Conservation (phyloP, 2,888 invertebrate species). For the Craniophora ligustri region DNA sequence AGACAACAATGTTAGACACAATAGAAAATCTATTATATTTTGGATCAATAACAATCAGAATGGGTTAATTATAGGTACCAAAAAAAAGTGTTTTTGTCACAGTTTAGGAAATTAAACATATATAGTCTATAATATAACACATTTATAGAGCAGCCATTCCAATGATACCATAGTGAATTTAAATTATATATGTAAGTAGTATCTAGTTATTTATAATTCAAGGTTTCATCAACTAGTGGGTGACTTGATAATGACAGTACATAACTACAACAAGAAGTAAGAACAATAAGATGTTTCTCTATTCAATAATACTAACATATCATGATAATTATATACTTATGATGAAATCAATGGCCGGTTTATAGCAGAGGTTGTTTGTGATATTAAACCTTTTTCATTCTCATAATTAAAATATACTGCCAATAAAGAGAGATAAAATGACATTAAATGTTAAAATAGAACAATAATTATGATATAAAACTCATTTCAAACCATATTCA, state of each 20-base stretch:
- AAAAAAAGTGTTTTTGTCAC: no score
- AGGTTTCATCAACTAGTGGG: conserved; percentile 19
- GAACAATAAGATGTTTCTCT: conserved; percentile 31
- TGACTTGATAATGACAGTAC: conserved; percentile 15
- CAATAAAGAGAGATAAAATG: conserved; percentile 13
- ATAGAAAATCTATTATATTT: no score
- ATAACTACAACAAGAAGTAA: conserved; percentile 1
- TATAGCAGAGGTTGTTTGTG: conserved; percentile 11
- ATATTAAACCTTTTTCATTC: conserved; percentile 6
- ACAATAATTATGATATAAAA: conserved; percentile 19
- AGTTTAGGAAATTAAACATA: no score
- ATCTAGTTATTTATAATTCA: conserved; percentile 16
- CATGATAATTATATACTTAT: no score
- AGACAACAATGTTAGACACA: no score
- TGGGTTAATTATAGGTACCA: no score
- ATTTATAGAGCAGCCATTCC: not conserved
- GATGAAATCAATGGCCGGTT: conserved; percentile 26
- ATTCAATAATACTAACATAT: conserved; percentile 20
- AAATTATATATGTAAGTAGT: conserved; percentile 6
- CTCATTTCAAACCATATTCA: conserved; percentile 43
- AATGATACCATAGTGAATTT: no score
- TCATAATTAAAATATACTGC: conserved; percentile 11
- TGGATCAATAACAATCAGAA: no score
- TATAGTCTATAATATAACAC: no score
- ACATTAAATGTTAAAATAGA: conserved; percentile 18